These are phyloP conservation scores for Colaptes auratus DNA, from an alignment of 2,113 vertebrate genomes.

Conservation along the genomic window DNA sequence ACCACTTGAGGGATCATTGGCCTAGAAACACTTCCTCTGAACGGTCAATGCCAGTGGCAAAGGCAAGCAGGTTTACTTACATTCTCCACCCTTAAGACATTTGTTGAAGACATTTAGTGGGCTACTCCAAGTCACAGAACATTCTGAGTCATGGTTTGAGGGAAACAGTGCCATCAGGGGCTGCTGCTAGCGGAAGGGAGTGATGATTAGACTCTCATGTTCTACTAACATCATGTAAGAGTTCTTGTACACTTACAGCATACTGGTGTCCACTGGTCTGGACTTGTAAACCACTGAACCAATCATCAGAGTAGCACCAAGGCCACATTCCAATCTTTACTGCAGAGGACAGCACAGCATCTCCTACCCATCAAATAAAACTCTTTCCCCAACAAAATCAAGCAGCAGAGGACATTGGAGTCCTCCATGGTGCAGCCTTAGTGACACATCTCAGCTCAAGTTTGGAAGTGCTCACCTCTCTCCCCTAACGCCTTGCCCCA, in stretches of 20 bases:
- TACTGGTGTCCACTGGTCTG: background rate
- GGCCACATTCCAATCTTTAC: background rate
- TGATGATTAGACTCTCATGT: background rate
- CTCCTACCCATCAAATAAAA: background rate
- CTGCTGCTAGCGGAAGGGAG: background rate
- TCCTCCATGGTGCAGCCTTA: background rate
- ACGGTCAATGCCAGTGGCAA: background rate
- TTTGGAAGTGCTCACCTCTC: background rate
- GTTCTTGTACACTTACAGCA: background rate
- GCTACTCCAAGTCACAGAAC: background rate
- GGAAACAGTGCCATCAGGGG: background rate
- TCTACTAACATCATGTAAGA: background rate
- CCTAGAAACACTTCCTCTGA: background rate
- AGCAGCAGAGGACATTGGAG: background rate
- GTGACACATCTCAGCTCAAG: fast-evolving
- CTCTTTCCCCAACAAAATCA: background rate
- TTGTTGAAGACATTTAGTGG: background rate
- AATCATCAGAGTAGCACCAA: background rate
- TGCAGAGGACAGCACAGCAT: background rate
- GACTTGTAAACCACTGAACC: background rate
- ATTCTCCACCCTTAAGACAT: background rate
- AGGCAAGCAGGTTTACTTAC: background rate
- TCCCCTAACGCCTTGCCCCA: too few relatives aligned
- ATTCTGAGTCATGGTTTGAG: background rate
- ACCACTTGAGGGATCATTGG: background rate